These are phyloP conservation scores for Ctenochaetus hawaiiensis DNA, from an alignment of 2,797 vertebrate species.

Conservation along the genomic window DNA sequence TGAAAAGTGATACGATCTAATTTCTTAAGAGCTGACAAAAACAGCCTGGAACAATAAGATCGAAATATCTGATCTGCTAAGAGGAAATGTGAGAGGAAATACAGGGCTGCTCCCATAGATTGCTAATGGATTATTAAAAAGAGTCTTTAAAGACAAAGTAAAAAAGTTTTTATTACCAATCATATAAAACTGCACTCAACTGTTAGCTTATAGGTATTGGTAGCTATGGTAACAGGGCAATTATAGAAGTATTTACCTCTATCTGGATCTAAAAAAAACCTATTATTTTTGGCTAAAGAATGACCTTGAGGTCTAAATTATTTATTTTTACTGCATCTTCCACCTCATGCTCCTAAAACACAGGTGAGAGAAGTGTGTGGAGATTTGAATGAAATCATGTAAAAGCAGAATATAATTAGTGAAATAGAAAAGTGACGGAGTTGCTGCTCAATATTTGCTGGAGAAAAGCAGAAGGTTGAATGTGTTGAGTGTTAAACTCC, in stretches of 20 bases:
- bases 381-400: background rate
- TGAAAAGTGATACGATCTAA: background rate
- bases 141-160: background rate
- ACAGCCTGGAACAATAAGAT: background rate
- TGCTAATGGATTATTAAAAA: background rate
- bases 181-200: background rate
- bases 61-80: background rate
- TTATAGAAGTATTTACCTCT: background rate
- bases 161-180: background rate
- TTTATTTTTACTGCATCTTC: background rate
- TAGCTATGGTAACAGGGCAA: background rate
- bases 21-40: background rate
- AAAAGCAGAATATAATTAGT: background rate
- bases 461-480: background rate
- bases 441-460: background rate
- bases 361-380: background rate
- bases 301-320: no score
- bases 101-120: background rate
- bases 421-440: background rate
- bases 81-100: background rate
- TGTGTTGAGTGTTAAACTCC: background rate
- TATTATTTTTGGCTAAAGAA: constrained; percentile 1
- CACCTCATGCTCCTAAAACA: background rate
- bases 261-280: background rate
- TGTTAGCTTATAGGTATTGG: background rate